Percentiles rank a stretch among this genome's conserved stretches.
Conservation (phyloP, 2,797 vertebrate species). For the Chaetodon trifasciatus region DNA sequence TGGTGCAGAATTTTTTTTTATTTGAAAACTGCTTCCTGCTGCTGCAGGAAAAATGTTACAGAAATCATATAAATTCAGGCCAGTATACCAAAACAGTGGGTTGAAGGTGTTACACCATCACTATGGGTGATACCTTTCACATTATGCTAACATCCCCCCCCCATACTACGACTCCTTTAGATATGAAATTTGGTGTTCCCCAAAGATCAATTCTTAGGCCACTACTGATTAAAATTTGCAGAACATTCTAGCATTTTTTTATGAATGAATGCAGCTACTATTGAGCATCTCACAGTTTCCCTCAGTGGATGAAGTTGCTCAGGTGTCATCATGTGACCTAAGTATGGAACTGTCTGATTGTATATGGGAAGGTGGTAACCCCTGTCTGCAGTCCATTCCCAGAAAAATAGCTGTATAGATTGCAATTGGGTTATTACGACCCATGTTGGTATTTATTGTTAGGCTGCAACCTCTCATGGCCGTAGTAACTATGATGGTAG, state of each 20-base stretch:
- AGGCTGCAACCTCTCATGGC: too few species aligned
- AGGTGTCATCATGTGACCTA: not conserved
- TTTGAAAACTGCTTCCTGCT: not conserved
- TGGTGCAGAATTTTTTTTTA: not conserved
- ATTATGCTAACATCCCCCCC: not conserved
- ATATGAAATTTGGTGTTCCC: slow-evolving; percentile 13
- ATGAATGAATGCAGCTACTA: too few species aligned
- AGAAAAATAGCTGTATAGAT: too few species aligned
- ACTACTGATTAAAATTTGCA: not conserved
- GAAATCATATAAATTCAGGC: not conserved
- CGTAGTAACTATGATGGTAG: too few species aligned
- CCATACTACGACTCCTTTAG: not conserved
- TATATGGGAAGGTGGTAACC: not conserved
- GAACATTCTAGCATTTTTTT: not conserved
- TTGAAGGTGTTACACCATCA: not conserved
- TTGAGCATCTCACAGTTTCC: not conserved
- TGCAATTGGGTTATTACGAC: too few species aligned
- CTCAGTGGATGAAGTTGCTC: not conserved
- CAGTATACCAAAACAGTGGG: not conserved
- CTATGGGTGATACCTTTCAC: not conserved
- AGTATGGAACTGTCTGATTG: not conserved
- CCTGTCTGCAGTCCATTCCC: not conserved
- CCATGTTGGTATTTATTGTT: too few species aligned
- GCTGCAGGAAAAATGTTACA: not conserved
- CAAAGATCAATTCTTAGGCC: not conserved